Evolutionary conservation across 2,888 invertebrate genomes (phyloP).

Genomic region (Lasius fuliginosus): DNA sequence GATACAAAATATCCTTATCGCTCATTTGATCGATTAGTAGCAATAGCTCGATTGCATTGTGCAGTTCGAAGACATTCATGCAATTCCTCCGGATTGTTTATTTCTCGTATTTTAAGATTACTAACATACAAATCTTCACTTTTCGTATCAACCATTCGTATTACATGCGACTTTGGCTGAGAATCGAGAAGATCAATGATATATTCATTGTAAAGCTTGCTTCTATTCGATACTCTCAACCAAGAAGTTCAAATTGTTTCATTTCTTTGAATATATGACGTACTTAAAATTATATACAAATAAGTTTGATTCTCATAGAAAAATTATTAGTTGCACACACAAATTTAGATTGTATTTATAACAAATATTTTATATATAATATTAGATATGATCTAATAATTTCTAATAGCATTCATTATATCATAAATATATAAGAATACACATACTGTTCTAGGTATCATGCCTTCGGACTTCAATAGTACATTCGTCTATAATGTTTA

Average conservation of each 20-base stretch:
- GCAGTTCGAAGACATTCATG: conserved; percentile 91
- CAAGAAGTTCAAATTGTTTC: conserved; percentile 90
- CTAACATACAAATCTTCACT: conserved; percentile 91
- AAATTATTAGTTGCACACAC: background rate
- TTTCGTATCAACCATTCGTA: conserved; percentile 91
- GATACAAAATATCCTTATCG: conserved; percentile 83
- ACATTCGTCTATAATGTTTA: no score
- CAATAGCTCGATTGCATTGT: conserved; percentile 93
- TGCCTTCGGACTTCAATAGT: conserved; percentile 87
- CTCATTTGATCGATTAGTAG: conserved; percentile 92
- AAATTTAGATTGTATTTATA: conserved; percentile 15
- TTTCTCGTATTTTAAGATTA: conserved; percentile 90
- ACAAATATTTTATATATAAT: background rate
- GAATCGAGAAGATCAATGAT: conserved; percentile 92
- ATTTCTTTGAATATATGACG: conserved; percentile 91
- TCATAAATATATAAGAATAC: conserved; percentile 86
- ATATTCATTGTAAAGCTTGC: conserved; percentile 95
- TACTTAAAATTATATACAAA: conserved; percentile 73
- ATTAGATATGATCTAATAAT: background rate
- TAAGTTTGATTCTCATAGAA: background rate
- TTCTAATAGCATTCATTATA: background rate
- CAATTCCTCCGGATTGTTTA: conserved; percentile 90
- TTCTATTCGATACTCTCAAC: conserved; percentile 92
- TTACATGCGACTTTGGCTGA: conserved; percentile 91
- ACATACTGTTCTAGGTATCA: conserved; percentile 94